Evolutionary conservation across 2,888 invertebrate species (phyloP), one percentile per base, ranked within the genome.

Genomic region (Scotopteryx bipunctaria): DNA sequence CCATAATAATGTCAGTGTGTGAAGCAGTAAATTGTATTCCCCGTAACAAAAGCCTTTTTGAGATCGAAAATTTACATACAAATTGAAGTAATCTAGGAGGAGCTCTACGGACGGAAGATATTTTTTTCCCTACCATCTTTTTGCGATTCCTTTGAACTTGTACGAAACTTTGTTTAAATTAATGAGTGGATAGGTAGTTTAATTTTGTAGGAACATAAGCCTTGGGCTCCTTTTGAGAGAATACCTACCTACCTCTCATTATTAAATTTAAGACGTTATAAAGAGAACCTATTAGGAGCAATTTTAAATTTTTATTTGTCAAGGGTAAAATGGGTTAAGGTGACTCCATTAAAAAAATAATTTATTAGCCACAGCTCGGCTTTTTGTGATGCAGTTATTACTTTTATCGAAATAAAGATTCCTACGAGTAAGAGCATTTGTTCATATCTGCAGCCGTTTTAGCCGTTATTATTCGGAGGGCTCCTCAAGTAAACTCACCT

Each of bases 21-120:
- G 17, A 27, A 29, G 29, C 14, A 25, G 15, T 14, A 33, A 33
- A 32, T 43, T 33, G 23, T 21, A 25, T n/a, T 32, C n/a, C 23
- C 11, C 15, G 21, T 32, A 40, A 41, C 58, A 57, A 56, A n/a
- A 46, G 61, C 63, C 63, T 65, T 64, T 61, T 54, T 44, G 50
- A 61, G 50, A n/a, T n/a, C 47, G 55, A 48, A 41, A 57, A 73
- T 73, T 72, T 59, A 57, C 72, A 73, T 73, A 59, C 65, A 70
- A 72, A 72, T 69, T 63, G 64, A 69, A 67, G 66, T 68, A 60
- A 72, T 70, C 65, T 65, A 64, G 66, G 64, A 65, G 52, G 29
- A 58, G 59, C 61, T 61, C 64, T 66, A 56, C 50, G 48, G 40
- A 33, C 43, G 56, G 49, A 36, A 49, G 53, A 46, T 27, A 36